Conservation (phyloP, 1,140 invertebrate species). For the Araneus ventricosus region DNA sequence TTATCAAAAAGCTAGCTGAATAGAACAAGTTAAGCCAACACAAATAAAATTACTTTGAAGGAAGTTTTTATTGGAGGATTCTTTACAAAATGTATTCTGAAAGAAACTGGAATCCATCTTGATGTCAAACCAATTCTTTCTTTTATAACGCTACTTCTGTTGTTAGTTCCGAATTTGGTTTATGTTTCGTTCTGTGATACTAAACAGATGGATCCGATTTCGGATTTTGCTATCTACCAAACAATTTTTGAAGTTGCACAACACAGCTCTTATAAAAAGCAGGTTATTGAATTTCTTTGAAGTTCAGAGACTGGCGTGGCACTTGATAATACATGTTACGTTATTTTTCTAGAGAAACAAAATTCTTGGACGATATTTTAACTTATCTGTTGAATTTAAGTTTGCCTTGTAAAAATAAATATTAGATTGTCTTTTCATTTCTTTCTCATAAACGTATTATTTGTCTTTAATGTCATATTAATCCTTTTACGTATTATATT, state of each 20-base stretch:
- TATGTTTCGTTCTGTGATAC: background rate
- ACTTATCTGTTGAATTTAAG: too few relatives aligned
- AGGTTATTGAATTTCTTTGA: slow-evolving; percentile 12
- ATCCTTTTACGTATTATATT: too few relatives aligned
- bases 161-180: background rate
- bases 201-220: background rate
- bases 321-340: background rate
- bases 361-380: background rate
- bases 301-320: background rate
- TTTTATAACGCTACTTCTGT: background rate
- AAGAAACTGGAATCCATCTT: background rate
- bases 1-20: too few relatives aligned
- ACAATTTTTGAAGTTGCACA: background rate
- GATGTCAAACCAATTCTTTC: background rate
- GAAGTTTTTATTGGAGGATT: too few relatives aligned
- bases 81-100: too few relatives aligned
- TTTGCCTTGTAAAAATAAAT: too few relatives aligned
- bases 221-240: background rate
- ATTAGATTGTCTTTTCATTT: too few relatives aligned
- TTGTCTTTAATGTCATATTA: too few relatives aligned
- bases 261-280: background rate
- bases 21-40: too few relatives aligned
- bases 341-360: background rate
- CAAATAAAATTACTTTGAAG: too few relatives aligned
- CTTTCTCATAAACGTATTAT: too few relatives aligned